Evolutionary conservation across 2,113 vertebrate species (phyloP).

Genomic region (Carassius auratus): DNA sequence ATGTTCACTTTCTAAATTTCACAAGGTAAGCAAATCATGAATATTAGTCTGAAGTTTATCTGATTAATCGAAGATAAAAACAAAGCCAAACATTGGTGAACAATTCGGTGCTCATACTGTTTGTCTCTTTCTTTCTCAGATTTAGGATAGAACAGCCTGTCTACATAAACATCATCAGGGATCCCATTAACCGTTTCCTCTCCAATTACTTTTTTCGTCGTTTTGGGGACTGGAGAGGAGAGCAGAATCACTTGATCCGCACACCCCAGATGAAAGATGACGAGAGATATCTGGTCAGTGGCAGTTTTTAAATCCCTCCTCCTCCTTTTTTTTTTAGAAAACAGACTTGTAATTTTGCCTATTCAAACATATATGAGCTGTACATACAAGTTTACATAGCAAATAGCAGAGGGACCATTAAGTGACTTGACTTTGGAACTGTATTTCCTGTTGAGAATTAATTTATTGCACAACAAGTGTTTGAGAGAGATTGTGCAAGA

Average conservation of each 20-base stretch:
- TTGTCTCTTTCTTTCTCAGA: constrained; percentile 71
- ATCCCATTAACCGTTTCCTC: constrained; percentile 94
- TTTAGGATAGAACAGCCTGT: constrained; percentile 96
- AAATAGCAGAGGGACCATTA: background rate
- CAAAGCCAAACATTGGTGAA: background rate
- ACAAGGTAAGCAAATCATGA: constrained; percentile 83
- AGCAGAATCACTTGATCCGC: constrained; percentile 97
- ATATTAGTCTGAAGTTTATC: background rate
- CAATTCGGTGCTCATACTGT: background rate
- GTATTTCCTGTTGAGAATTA: background rate
- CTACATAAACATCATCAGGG: constrained; percentile 97
- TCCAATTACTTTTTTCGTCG: constrained; percentile 99
- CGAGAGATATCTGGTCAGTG: constrained; percentile 93
- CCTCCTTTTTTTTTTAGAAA: background rate
- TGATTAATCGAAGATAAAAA: background rate
- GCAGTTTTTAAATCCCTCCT: background rate
- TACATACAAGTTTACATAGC: background rate
- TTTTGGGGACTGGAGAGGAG: constrained; percentile 97
- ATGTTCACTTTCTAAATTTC: constrained; percentile 99
- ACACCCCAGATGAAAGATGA: constrained; percentile 97
- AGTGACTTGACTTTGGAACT: background rate
- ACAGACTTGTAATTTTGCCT: background rate
- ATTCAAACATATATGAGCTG: background rate
- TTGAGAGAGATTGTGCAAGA: background rate
- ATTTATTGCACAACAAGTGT: background rate